phyloP scores from a whole-genome alignment of 2,113 vertebrate genomes.

The Sorex araneus region DNA sequence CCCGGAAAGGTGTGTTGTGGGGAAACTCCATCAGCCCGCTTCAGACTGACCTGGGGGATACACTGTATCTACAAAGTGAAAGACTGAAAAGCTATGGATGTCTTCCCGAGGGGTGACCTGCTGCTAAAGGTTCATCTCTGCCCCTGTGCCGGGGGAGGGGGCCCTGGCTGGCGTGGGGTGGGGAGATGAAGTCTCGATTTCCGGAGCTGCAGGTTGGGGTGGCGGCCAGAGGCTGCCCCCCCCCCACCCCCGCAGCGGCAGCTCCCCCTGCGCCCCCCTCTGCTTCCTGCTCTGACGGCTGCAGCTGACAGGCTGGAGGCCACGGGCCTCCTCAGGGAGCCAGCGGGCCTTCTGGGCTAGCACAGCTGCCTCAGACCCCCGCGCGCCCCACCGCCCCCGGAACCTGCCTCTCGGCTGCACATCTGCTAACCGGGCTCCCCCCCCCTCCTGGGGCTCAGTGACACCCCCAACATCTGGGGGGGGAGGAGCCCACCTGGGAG shows the following conservation, averaged over 20 bases:
- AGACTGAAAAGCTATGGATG: neutral
- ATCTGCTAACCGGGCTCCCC: constrained; percentile 36
- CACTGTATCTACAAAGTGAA: neutral
- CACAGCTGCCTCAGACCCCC: constrained; percentile 58
- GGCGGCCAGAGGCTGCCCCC: neutral
- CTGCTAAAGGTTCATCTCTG: neutral
- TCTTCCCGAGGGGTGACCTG: neutral
- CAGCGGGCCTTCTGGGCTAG: constrained; percentile 66
- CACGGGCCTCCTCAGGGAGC: neutral
- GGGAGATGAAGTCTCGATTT: neutral
- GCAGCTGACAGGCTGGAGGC: constrained; percentile 32
- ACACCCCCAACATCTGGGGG: constrained; percentile 70
- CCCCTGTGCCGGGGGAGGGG: neutral
- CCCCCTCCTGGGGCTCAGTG: neutral
- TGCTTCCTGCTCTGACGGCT: constrained; percentile 63
- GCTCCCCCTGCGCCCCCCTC: constrained; percentile 4
- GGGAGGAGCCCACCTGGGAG: constrained; percentile 70
- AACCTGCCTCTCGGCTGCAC: constrained; percentile 31
- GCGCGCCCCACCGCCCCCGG: neutral
- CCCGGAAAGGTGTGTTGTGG: neutral
- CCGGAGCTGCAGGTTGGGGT: neutral
- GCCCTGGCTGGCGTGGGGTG: neutral
- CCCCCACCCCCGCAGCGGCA: neutral
- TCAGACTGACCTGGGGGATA: neutral
- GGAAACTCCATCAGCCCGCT: neutral